Evolutionary conservation across 1,140 invertebrate genomes (phyloP).

Genomic region (Pararge aegeria): DNA sequence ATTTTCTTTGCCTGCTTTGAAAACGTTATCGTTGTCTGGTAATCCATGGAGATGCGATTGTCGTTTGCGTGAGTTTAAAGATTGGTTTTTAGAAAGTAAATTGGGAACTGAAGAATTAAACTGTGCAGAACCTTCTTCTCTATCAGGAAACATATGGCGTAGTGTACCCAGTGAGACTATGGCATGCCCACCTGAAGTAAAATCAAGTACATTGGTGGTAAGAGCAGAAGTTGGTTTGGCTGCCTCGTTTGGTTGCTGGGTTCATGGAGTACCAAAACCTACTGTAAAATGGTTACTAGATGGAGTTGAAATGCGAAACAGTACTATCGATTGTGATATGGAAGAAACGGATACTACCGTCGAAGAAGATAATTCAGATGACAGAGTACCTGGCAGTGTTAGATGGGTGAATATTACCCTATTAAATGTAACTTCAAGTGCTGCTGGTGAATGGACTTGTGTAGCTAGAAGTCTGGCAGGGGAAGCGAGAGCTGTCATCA

Average conservation of each 20-base stretch:
- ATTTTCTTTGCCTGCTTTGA: constrained; percentile 80
- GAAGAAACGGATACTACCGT: constrained; percentile 65
- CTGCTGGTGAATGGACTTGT: constrained; percentile 75
- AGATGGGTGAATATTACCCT: constrained; percentile 76
- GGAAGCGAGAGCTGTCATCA: constrained; percentile 69
- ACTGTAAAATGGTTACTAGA: constrained; percentile 91
- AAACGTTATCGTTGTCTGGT: constrained; percentile 89
- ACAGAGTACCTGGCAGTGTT: constrained; percentile 64
- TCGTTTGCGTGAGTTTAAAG: constrained; percentile 88
- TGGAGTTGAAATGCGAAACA: constrained; percentile 78
- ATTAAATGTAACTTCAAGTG: constrained; percentile 71
- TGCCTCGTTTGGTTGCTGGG: constrained; percentile 87
- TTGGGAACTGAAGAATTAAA: constrained; percentile 69
- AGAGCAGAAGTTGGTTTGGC: constrained; percentile 68
- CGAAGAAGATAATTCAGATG: constrained; percentile 60
- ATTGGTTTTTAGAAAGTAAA: constrained; percentile 87
- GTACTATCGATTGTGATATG: constrained; percentile 67
- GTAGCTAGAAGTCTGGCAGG: constrained; percentile 69
- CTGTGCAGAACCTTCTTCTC: constrained; percentile 63
- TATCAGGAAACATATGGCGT: constrained; percentile 69
- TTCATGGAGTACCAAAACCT: constrained; percentile 91
- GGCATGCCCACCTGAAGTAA: constrained; percentile 69
- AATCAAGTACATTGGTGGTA: constrained; percentile 66
- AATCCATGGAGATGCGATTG: constrained; percentile 96
- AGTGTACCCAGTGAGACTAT: constrained; percentile 63